Percentiles rank a stretch among this genome's conserved stretches.
phyloP scores from a whole-genome alignment of 2,113 vertebrate genomes.

The Melozone crissalis region DNA sequence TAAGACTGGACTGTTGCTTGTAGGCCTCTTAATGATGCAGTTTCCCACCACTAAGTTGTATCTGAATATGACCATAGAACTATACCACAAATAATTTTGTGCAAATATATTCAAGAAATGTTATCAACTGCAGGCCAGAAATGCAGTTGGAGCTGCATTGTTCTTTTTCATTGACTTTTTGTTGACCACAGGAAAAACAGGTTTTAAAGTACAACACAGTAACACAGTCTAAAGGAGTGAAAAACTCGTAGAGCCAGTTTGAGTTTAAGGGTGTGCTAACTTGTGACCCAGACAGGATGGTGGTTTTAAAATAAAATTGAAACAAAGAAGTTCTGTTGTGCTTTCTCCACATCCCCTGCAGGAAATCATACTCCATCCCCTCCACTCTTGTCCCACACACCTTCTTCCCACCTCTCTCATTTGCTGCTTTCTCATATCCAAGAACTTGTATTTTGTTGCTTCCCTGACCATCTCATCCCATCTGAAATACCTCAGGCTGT shows the following conservation, averaged over 20 bases:
- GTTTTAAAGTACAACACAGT: conserved; percentile 43
- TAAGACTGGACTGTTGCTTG: neutral
- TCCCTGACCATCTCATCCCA: neutral
- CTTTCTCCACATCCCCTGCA: neutral
- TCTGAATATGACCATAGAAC: neutral
- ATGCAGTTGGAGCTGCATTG: conserved; percentile 32
- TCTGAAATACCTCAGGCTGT: neutral
- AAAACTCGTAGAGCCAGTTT: conserved; percentile 63
- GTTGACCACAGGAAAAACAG: conserved; percentile 67
- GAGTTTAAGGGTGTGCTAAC: conserved; percentile 21
- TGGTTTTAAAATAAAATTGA: conserved; percentile 27
- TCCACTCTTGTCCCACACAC: neutral
- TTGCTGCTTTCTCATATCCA: neutral
- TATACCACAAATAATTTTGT: neutral
- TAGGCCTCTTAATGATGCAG: neutral
- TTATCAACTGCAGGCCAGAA: conserved; percentile 22
- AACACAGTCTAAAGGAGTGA: neutral
- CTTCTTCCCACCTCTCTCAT: neutral
- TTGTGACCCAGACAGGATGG: conserved; percentile 21
- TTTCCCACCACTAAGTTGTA: neutral
- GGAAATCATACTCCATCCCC: neutral
- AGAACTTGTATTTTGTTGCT: neutral
- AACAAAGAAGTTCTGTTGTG: conserved; percentile 33
- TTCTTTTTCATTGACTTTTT: conserved; percentile 61
- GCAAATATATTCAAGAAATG: conserved; percentile 11